Percentiles rank a stretch among this genome's conserved stretches.
These are phyloP conservation scores for Cardiocondyla obscurior DNA, from an alignment of 1,140 invertebrate species.

Conservation along the genomic window DNA sequence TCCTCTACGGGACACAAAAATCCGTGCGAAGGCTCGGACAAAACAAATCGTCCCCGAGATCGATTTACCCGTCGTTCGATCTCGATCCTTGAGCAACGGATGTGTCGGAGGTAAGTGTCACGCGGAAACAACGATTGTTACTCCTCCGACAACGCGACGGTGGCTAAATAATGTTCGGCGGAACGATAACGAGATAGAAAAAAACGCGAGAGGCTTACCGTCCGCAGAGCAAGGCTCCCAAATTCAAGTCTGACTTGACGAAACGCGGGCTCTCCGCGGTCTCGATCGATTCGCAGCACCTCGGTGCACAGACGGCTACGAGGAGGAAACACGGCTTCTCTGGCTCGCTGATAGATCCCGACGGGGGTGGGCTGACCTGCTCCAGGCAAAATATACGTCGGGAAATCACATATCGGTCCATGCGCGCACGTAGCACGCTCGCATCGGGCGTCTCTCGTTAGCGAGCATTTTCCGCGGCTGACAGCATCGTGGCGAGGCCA, in stretches of 20 bases:
- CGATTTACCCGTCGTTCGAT: neutral
- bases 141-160: neutral
- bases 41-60: neutral
- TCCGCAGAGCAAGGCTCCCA: too few species aligned
- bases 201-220: neutral
- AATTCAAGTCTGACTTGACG: slow-evolving; percentile 15
- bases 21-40: neutral
- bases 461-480: slow-evolving; percentile 63
- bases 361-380: neutral
- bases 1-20: neutral
- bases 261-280: too few species aligned
- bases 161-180: neutral
- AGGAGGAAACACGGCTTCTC: neutral
- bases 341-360: neutral
- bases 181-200: neutral
- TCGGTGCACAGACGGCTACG: neutral
- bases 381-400: neutral
- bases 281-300: slow-evolving; percentile 27
- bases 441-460: slow-evolving; percentile 72
- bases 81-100: neutral
- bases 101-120: neutral
- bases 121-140: neutral
- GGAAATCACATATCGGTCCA: slow-evolving; percentile 50
- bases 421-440: slow-evolving; percentile 40
- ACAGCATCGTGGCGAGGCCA: slow-evolving; percentile 58